A percentile compares a stretch with the other conserved stretches of the same genome.
phyloP scores from a whole-genome alignment of 2,888 invertebrate genomes.

The Tineola bisselliella region DNA sequence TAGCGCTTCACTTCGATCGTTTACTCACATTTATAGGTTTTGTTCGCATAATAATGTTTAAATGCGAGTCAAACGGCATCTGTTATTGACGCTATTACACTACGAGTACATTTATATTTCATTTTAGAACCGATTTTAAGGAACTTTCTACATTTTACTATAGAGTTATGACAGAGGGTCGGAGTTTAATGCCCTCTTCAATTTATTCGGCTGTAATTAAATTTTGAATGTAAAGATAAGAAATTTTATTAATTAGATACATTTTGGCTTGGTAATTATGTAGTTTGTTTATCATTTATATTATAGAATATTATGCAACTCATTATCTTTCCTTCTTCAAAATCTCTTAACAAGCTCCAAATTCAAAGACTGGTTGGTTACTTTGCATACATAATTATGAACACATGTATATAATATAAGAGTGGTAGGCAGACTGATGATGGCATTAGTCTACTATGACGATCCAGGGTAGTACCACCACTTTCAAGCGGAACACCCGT shows the following conservation, averaged over 20 bases:
- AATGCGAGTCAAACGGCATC: constrained; percentile 11
- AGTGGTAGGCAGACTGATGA: too few relatives aligned
- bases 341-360: too few relatives aligned
- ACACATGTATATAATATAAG: too few relatives aligned
- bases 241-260: background rate
- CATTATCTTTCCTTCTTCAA: too few relatives aligned
- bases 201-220: background rate
- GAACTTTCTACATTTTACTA: background rate
- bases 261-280: background rate
- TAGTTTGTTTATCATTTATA: too few relatives aligned
- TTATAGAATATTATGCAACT: too few relatives aligned
- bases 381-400: too few relatives aligned
- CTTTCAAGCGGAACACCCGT: too few relatives aligned
- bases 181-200: background rate
- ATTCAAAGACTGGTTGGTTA: too few relatives aligned
- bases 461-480: too few relatives aligned
- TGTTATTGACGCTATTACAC: constrained; percentile 4
- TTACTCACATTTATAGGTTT: constrained; percentile 9
- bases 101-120: background rate
- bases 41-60: background rate
- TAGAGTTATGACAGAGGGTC: background rate
- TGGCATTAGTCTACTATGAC: too few relatives aligned
- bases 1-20: constrained; percentile 3
- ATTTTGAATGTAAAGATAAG: background rate
- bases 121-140: constrained; percentile 11